Conservation (phyloP, 1,140 invertebrate genomes). For the Scaptomyza hsui region DNA sequence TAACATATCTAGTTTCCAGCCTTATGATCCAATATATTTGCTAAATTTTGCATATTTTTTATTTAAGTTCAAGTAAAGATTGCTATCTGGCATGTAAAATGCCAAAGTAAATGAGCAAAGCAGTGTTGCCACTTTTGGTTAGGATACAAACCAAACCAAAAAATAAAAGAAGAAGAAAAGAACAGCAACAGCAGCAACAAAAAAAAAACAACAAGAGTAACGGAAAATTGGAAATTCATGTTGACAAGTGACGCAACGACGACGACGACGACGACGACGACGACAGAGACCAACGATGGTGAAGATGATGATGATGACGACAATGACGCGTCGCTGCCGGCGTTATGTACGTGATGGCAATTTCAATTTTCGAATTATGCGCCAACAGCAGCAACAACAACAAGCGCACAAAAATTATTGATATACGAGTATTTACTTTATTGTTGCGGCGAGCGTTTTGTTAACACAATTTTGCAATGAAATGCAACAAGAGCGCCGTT, state of each 20-base stretch:
- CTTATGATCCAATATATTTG: too few species aligned
- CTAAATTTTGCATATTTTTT: too few species aligned
- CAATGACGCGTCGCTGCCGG: slow-evolving; percentile 50
- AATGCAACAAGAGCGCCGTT: slow-evolving; percentile 7
- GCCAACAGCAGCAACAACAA: neutral
- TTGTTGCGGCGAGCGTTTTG: slow-evolving; percentile 27
- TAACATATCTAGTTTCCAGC: too few species aligned
- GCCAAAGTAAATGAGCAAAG: neutral
- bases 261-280: slow-evolving; percentile 24
- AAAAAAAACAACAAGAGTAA: slow-evolving; percentile 32
- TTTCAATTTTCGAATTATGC: slow-evolving; percentile 74
- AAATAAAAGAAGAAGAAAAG: slow-evolving; percentile 1
- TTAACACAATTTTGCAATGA: slow-evolving; percentile 26
- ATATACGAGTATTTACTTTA: slow-evolving; percentile 50
- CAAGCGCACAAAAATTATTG: slow-evolving; percentile 48
- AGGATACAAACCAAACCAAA: slow-evolving; percentile 13
- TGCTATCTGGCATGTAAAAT: neutral
- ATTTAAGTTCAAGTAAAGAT: too few species aligned
- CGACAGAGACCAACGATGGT: neutral
- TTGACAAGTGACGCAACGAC: slow-evolving; percentile 64
- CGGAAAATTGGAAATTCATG: slow-evolving; percentile 77
- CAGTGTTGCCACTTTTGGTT: slow-evolving; percentile 12
- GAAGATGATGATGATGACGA: neutral
- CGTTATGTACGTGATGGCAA: slow-evolving; percentile 69
- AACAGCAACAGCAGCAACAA: too few species aligned